These are phyloP conservation scores for Coryphaenoides rupestris DNA, from an alignment of 2,113 vertebrate species.

Conservation along the genomic window DNA sequence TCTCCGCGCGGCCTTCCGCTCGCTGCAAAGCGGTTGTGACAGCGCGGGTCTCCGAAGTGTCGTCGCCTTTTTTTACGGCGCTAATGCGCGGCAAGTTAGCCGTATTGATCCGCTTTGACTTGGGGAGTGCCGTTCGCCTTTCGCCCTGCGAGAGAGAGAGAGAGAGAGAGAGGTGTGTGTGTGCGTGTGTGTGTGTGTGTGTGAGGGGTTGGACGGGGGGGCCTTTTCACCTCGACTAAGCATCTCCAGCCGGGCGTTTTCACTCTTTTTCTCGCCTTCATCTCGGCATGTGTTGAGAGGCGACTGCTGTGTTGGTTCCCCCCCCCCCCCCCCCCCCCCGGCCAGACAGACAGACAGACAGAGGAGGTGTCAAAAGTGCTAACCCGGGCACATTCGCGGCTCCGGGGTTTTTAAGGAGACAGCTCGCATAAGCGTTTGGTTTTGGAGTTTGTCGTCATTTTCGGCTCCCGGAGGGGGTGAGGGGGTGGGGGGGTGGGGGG, in stretches of 20 bases:
- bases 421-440: slow-evolving; percentile 67
- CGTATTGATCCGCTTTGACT: slow-evolving; percentile 70
- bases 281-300: slow-evolving; percentile 30
- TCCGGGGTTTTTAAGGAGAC: slow-evolving; percentile 49
- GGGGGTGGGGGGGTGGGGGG: too few species aligned
- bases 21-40: too few species aligned
- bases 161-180: slow-evolving; percentile 45
- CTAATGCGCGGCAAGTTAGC: slow-evolving; percentile 72
- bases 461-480: slow-evolving; percentile 56
- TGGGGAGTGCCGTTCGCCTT: slow-evolving; percentile 71
- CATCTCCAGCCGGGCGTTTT: background rate
- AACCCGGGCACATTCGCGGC: slow-evolving; percentile 49
- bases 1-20: too few species aligned
- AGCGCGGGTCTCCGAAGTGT: slow-evolving; percentile 67
- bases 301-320: slow-evolving; percentile 10
- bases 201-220: background rate
- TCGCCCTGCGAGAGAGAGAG: slow-evolving; percentile 47
- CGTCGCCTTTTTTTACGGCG: slow-evolving; percentile 70
- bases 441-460: slow-evolving; percentile 69
- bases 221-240: slow-evolving; percentile 32
- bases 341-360: too few species aligned
- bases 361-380: slow-evolving; percentile 44
- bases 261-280: slow-evolving; percentile 34
- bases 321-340: too few species aligned
- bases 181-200: too few species aligned